These are phyloP conservation scores for Numenius arquata DNA, from an alignment of 2,113 vertebrate genomes.

Conservation along the genomic window DNA sequence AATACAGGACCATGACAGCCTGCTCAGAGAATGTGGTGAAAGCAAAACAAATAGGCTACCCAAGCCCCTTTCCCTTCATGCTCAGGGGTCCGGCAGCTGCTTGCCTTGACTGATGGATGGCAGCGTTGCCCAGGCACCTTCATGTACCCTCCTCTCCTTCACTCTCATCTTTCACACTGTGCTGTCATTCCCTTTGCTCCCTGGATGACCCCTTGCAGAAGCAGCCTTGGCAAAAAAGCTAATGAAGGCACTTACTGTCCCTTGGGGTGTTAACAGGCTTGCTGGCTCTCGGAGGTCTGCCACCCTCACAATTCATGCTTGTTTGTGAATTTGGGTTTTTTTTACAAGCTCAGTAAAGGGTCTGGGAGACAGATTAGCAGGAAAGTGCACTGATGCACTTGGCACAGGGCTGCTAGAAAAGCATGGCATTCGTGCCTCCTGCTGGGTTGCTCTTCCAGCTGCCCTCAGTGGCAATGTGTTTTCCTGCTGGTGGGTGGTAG, in stretches of 20 bases:
- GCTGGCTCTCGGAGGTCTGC: background rate
- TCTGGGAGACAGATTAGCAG: background rate
- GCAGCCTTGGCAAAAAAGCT: slow-evolving; percentile 30
- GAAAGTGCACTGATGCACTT: background rate
- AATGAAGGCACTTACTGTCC: slow-evolving; percentile 28
- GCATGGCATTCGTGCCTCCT: background rate
- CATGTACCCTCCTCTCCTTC: background rate
- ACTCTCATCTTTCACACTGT: slow-evolving; percentile 78
- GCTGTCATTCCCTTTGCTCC: slow-evolving; percentile 67
- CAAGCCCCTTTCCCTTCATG: background rate
- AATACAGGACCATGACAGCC: slow-evolving; percentile 52
- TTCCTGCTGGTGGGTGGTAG: accelerated
- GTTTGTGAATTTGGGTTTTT: background rate
- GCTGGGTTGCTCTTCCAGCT: background rate
- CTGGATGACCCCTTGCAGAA: slow-evolving; percentile 71
- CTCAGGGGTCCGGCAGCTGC: slow-evolving; percentile 61
- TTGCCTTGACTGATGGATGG: slow-evolving; percentile 70
- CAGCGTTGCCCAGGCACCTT: slow-evolving; percentile 69
- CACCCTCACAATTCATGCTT: background rate
- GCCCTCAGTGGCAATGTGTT: background rate
- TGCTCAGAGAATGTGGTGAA: slow-evolving; percentile 58
- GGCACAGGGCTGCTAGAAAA: background rate
- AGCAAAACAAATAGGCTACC: slow-evolving; percentile 56
- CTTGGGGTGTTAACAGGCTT: background rate
- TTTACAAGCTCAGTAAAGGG: background rate